Conservation (phyloP, 2,113 vertebrate species). For the Stictonetta naevosa region DNA sequence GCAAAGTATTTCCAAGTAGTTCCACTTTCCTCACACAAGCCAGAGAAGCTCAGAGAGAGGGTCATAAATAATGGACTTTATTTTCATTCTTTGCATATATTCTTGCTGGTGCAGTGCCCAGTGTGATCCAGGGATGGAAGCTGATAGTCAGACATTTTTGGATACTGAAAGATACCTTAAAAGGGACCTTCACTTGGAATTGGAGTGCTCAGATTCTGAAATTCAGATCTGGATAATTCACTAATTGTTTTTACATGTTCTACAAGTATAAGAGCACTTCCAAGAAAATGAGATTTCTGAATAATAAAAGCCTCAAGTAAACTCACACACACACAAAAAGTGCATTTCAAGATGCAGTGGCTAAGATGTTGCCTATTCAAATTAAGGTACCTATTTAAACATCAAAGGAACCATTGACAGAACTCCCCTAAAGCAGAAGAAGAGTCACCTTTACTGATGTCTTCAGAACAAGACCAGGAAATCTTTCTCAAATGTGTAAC, state of each 20-base stretch:
- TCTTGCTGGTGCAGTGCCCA: background rate
- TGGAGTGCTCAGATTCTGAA: background rate
- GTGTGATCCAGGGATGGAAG: background rate
- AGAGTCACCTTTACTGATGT: background rate
- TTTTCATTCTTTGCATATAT: slow-evolving; percentile 46
- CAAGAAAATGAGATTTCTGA: background rate
- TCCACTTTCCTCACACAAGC: slow-evolving; percentile 14
- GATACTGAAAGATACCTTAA: background rate
- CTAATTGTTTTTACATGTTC: background rate
- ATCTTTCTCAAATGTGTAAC: background rate
- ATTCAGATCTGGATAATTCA: background rate
- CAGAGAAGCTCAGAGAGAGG: slow-evolving; percentile 5
- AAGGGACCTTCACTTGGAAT: background rate
- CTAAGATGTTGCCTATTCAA: background rate
- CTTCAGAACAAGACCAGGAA: background rate
- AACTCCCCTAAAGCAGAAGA: background rate
- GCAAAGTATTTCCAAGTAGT: slow-evolving; percentile 31
- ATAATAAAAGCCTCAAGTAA: slow-evolving; percentile 2
- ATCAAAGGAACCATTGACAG: background rate
- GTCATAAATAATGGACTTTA: slow-evolving; percentile 58
- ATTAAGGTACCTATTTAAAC: background rate
- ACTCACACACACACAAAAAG: background rate
- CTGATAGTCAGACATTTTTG: background rate
- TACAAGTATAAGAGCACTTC: background rate
- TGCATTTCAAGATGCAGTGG: background rate